Evolutionary conservation across 2,888 invertebrate species (phyloP).

Genomic region (Anticlea derivata): DNA sequence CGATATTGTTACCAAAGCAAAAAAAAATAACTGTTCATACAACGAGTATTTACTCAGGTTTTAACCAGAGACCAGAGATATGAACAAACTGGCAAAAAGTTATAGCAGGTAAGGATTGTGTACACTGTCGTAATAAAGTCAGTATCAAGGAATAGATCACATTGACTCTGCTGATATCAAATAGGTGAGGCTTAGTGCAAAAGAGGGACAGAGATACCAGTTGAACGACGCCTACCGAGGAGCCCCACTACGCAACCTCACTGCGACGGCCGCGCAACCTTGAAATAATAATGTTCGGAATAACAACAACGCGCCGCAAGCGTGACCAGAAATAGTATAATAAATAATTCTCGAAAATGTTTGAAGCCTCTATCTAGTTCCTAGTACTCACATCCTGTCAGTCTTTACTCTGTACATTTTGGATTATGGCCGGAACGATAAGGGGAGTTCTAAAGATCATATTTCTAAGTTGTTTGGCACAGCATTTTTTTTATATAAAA

Average conservation of each 20-base stretch:
- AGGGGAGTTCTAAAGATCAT: slow-evolving; percentile 19
- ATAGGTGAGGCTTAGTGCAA: slow-evolving; percentile 74
- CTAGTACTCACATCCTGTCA: slow-evolving; percentile 60
- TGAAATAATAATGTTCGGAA: slow-evolving; percentile 84
- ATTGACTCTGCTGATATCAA: slow-evolving; percentile 70
- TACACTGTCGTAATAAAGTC: slow-evolving; percentile 55
- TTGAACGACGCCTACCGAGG: slow-evolving; percentile 79
- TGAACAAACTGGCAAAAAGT: slow-evolving; percentile 49
- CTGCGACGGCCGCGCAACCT: slow-evolving; percentile 82
- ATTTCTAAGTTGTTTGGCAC: too few relatives aligned
- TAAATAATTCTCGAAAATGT: slow-evolving; percentile 73
- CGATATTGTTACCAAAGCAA: slow-evolving; percentile 39
- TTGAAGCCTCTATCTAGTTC: slow-evolving; percentile 61
- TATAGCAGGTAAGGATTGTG: slow-evolving; percentile 51
- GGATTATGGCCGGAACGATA: slow-evolving; percentile 13
- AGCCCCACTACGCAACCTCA: slow-evolving; percentile 83
- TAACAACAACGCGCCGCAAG: slow-evolving; percentile 82
- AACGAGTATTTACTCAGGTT: slow-evolving; percentile 47
- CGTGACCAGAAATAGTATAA: slow-evolving; percentile 82
- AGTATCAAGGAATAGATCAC: slow-evolving; percentile 68
- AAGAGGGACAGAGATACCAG: slow-evolving; percentile 78
- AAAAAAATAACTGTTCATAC: slow-evolving; percentile 39
- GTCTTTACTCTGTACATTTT: slow-evolving; percentile 41
- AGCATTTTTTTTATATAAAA: too few relatives aligned
- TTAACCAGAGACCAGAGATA: slow-evolving; percentile 41